Evolutionary conservation across 2,113 vertebrate species (phyloP).

Genomic region (Corynorhinus townsendii): DNA sequence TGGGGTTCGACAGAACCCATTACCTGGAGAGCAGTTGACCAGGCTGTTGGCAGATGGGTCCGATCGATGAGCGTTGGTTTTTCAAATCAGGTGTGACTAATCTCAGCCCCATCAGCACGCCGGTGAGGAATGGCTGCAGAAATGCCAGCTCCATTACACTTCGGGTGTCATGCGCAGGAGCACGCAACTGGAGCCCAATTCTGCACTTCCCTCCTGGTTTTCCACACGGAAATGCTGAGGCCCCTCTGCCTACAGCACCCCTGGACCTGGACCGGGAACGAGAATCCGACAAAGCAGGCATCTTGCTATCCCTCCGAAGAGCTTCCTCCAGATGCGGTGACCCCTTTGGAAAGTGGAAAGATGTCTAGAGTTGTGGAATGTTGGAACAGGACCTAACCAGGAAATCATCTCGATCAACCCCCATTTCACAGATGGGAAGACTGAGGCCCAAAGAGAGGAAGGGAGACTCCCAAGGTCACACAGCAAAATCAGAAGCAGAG

Average conservation of each 20-base stretch:
- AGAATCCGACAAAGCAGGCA: neutral
- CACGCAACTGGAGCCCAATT: neutral
- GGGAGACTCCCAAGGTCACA: neutral
- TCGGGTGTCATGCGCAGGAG: neutral
- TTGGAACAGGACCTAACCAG: neutral
- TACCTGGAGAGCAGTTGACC: neutral
- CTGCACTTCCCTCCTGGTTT: neutral
- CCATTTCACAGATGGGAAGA: neutral
- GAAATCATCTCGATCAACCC: neutral
- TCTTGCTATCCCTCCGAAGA: neutral
- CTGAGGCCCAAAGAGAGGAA: neutral
- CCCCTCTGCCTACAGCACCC: neutral
- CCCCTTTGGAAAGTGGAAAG: neutral
- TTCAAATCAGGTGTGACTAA: neutral
- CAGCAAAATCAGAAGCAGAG: neutral
- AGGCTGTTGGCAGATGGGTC: neutral
- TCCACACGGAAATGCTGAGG: neutral
- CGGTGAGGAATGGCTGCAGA: neutral
- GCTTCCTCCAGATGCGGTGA: neutral
- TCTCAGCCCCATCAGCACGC: neutral
- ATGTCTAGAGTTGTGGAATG: neutral
- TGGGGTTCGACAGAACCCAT: accelerated
- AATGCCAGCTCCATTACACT: neutral
- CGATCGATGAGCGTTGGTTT: neutral
- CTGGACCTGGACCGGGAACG: neutral